These are phyloP conservation scores for Drosophila subquinaria DNA, from an alignment of 2,888 invertebrate genomes.

Conservation along the genomic window DNA sequence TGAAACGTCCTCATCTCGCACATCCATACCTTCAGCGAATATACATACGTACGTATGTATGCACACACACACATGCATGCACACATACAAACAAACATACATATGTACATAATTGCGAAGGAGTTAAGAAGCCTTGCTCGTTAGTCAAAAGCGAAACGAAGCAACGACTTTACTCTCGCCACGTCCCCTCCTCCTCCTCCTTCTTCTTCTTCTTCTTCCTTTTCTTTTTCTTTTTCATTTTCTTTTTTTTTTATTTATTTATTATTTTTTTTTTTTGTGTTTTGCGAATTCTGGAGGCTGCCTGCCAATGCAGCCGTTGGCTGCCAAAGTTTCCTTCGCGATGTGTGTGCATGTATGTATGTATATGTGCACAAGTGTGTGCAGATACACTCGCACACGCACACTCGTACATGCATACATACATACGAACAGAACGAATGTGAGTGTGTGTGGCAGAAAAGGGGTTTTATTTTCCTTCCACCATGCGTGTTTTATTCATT, in stretches of 20 bases:
- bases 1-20: constrained; percentile 17
- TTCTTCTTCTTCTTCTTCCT: constrained; percentile 3
- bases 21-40: neutral
- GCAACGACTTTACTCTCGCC: constrained; percentile 24
- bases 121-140: constrained; percentile 71
- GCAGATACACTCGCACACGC: neutral
- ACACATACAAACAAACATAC: constrained; percentile 16
- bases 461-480: constrained; percentile 41
- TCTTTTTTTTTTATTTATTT: neutral
- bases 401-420: constrained; percentile 9
- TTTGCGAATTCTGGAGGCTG: constrained; percentile 50
- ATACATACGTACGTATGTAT: neutral
- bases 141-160: constrained; percentile 60
- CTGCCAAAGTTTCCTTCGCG: constrained; percentile 29
- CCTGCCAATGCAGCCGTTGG: constrained; percentile 51
- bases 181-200: neutral
- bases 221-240: neutral
- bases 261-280: neutral
- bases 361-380: neutral
- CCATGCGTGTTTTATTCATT: constrained; percentile 71
- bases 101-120: constrained; percentile 66
- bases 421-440: constrained; percentile 1
- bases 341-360: constrained; percentile 2
- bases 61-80: neutral
- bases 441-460: constrained; percentile 19